Evolutionary conservation across 2,113 vertebrate genomes (phyloP).

Genomic region (Pogonocichla stellata): DNA sequence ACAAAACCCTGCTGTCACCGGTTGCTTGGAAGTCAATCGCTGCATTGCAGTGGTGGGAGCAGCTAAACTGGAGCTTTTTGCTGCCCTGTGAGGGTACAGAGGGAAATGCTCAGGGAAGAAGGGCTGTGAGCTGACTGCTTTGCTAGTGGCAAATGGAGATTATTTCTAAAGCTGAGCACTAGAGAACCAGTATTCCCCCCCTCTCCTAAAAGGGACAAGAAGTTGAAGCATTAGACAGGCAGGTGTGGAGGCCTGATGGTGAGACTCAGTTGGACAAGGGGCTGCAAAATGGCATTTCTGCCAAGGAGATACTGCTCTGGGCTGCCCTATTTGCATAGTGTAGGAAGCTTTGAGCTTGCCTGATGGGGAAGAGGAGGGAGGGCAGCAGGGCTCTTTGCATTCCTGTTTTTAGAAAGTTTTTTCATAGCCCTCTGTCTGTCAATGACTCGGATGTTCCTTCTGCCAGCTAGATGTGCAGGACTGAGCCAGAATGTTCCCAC

Average conservation of each 20-base stretch:
- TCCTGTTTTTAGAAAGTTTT: neutral
- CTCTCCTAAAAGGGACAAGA: neutral
- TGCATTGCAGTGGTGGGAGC: slow-evolving; percentile 42
- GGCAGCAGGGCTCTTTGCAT: neutral
- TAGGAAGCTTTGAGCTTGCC: neutral
- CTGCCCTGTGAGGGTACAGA: neutral
- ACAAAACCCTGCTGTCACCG: neutral
- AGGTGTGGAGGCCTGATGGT: neutral
- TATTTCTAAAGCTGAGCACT: neutral
- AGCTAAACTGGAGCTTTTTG: neutral
- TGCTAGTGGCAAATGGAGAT: neutral
- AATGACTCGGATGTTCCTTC: neutral
- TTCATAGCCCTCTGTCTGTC: neutral
- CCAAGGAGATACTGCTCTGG: neutral
- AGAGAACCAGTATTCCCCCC: neutral
- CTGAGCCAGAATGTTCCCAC: slow-evolving; percentile 23
- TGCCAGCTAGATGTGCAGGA: slow-evolving; percentile 42
- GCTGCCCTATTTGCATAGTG: fast-evolving
- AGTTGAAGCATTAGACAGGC: neutral
- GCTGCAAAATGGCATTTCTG: neutral
- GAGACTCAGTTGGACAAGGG: neutral
- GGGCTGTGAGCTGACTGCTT: neutral
- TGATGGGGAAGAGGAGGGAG: neutral
- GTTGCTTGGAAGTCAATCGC: neutral
- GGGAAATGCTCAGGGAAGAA: neutral